These are phyloP conservation scores for Petromus typicus DNA, from an alignment of 2,113 vertebrate species.

Conservation along the genomic window DNA sequence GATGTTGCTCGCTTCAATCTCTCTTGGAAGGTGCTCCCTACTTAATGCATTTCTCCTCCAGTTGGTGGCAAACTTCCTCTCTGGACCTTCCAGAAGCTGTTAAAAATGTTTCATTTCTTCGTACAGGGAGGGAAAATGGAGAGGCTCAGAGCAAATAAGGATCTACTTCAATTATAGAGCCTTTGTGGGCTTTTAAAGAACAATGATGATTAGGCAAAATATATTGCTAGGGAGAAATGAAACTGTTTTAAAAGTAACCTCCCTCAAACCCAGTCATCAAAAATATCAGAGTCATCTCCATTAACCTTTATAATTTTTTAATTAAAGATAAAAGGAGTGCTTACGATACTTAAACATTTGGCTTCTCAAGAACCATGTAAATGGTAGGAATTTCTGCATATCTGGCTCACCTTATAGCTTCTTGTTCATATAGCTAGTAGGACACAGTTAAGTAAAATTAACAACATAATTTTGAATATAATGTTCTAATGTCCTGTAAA, in stretches of 20 bases:
- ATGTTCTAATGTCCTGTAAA: neutral
- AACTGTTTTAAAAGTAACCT: neutral
- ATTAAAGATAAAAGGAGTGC: slow-evolving; percentile 24
- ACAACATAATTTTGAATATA: neutral
- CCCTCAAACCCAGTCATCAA: neutral
- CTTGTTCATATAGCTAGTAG: slow-evolving; percentile 56
- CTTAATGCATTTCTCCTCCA: neutral
- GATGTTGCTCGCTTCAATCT: slow-evolving; percentile 8
- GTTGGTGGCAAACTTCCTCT: slow-evolving; percentile 26
- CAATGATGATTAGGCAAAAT: neutral
- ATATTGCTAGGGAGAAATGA: neutral
- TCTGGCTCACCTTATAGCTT: slow-evolving; percentile 76
- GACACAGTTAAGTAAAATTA: neutral
- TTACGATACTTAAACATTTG: neutral
- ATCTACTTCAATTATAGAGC: neutral
- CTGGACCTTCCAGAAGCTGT: neutral
- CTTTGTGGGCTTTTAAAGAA: neutral
- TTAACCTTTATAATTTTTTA: neutral
- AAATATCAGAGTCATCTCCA: neutral
- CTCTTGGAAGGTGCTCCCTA: neutral
- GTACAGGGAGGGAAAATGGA: neutral
- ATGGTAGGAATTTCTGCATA: slow-evolving; percentile 75
- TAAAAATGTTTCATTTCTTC: neutral
- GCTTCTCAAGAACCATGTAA: slow-evolving; percentile 75
- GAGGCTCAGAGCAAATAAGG: neutral